Conservation (phyloP, 2,113 vertebrate species). For the Agapornis roseicollis region DNA sequence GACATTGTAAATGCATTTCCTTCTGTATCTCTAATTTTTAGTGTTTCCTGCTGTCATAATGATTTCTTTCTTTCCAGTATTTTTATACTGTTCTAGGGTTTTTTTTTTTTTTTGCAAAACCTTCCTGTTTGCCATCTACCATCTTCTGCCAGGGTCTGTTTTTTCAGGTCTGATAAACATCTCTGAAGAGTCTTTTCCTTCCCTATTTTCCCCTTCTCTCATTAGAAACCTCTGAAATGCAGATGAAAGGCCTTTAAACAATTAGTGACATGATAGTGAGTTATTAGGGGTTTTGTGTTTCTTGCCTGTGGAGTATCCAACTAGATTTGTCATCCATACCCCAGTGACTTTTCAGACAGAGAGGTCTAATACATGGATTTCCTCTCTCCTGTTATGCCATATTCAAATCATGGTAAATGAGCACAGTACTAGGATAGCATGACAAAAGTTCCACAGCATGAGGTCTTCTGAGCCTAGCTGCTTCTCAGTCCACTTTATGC, state of each 20-base stretch:
- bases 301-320: not conserved
- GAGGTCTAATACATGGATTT: not conserved
- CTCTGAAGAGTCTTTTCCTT: not conserved
- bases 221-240: not conserved
- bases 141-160: not conserved
- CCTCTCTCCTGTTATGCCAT: not conserved
- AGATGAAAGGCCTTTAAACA: not conserved
- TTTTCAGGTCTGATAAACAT: slow-evolving; percentile 7
- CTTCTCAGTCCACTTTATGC: not conserved
- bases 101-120: not conserved
- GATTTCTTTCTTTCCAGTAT: not conserved
- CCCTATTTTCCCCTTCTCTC: not conserved
- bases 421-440: not conserved
- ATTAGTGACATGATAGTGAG: not conserved
- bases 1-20: not conserved
- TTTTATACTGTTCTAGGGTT: not conserved
- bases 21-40: not conserved
- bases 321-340: not conserved
- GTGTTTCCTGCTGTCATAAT: not conserved
- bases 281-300: not conserved
- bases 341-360: not conserved
- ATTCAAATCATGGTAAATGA: not conserved
- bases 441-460: not conserved
- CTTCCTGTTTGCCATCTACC: not conserved
- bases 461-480: not conserved